Evolutionary conservation across 2,797 vertebrate genomes (phyloP), one percentile per base, ranked within the genome.

Genomic region (Amniataba percoides): DNA sequence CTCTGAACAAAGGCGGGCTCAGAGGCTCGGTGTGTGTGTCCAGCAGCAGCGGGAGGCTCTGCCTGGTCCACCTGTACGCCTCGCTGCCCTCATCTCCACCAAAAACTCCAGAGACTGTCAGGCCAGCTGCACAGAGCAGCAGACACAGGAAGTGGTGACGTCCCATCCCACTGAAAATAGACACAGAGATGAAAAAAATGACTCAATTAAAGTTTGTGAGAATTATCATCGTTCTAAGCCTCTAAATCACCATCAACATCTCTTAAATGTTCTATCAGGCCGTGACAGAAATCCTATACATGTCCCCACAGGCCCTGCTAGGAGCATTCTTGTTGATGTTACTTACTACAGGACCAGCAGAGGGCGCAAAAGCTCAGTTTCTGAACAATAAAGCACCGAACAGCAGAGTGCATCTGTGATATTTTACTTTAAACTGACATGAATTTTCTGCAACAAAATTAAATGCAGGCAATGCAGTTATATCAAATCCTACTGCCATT

Each of bases 41-140:
- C 78, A 96, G 90, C 61, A 98, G 87, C 88, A 89, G 77, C 2
- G 97, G 97, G 78, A 97, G 88, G 68, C 89, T 94, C 63, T 92
- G 94, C 43, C 89, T 82, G 61, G 89, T 94, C 96, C 96, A 97
- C 68, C 72, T 89, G 81, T 91, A 87, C 60, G 89, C 91, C 60
- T 92, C 64, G 3, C 90, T 84, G 42, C 19, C 73, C 70, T 88
- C 93, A 79, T 87, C 87, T 65, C 72, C 12, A 18, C 74, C 60
- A 9, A 13, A 62, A 63, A 45, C 79, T 2, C 36, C 57, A 49
- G 91, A 95, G 42, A 82, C 64, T 19, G 60, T 55, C 68, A 95
- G 59, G 58, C 86, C 71, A 18, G 92, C 88, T 48, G 92, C 77
- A 86, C 91, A 94, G 87, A 96, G 70, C 60, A 97, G 60, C 79